Evolutionary conservation across 2,888 invertebrate species (phyloP).

Genomic region (Pomacea canaliculata): DNA sequence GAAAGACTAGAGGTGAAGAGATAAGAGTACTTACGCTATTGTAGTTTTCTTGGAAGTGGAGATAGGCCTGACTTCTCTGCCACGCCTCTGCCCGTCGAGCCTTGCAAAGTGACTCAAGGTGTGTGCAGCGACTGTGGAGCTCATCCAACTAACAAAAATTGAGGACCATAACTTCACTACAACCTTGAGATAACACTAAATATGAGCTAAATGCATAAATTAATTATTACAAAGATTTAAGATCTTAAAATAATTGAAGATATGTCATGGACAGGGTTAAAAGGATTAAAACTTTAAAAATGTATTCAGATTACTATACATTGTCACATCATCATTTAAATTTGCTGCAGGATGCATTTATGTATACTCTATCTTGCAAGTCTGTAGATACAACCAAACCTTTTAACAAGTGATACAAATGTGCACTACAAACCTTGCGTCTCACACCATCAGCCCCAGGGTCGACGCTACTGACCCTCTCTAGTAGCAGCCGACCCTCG

Average conservation of each 20-base stretch:
- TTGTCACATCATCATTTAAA: too few relatives aligned
- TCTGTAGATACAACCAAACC: too few relatives aligned
- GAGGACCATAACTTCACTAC: background rate
- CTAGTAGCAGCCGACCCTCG: constrained; percentile 81
- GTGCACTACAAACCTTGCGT: constrained; percentile 63
- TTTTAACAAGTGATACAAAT: background rate
- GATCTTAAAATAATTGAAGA: too few relatives aligned
- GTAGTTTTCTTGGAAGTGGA: constrained; percentile 79
- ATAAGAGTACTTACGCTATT: constrained; percentile 63
- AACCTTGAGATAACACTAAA: background rate
- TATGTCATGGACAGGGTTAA: too few relatives aligned
- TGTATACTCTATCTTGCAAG: too few relatives aligned
- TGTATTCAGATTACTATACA: too few relatives aligned
- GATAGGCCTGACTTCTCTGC: constrained; percentile 78
- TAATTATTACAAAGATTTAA: too few relatives aligned
- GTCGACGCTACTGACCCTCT: constrained; percentile 76
- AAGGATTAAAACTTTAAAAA: too few relatives aligned
- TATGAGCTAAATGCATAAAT: too few relatives aligned
- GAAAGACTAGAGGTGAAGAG: too few relatives aligned
- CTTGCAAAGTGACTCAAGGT: constrained; percentile 67
- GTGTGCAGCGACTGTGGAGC: constrained; percentile 78
- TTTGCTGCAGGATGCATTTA: too few relatives aligned
- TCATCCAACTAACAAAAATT: constrained; percentile 75
- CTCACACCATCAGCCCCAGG: constrained; percentile 76
- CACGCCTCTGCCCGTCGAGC: constrained; percentile 72